A percentile compares a stretch with the other conserved stretches of the same genome.
Conservation (phyloP, 2,888 invertebrate species). For the Chironomus riparius region DNA sequence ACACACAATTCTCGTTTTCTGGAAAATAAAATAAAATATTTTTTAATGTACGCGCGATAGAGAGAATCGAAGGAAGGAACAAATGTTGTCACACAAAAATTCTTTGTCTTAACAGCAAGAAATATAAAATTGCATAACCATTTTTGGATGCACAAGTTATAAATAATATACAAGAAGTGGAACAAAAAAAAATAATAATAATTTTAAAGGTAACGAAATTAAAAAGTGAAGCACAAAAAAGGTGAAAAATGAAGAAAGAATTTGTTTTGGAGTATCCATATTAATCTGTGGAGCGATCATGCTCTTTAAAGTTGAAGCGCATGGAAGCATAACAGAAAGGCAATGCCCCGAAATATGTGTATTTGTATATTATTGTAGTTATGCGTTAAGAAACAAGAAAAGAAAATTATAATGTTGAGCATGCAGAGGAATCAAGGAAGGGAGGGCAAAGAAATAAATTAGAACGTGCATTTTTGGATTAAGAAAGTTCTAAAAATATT, state of each 20-base stretch:
- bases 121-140: too few relatives aligned
- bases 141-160: neutral
- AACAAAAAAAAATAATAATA: neutral
- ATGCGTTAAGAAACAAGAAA: too few relatives aligned
- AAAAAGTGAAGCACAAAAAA: neutral
- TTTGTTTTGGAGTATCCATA: neutral
- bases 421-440: too few relatives aligned
- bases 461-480: too few relatives aligned
- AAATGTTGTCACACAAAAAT: neutral
- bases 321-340: neutral
- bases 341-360: neutral
- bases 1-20: neutral
- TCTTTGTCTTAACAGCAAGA: too few relatives aligned
- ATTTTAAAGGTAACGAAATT: neutral
- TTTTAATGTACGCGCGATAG: neutral
- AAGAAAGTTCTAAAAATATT: too few relatives aligned
- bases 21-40: neutral
- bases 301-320: neutral
- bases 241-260: neutral
- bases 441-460: too few relatives aligned
- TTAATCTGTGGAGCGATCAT: neutral
- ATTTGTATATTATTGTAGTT: too few relatives aligned
- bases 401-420: too few relatives aligned
- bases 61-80: neutral
- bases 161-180: neutral